Conservation (phyloP, 1,140 invertebrate genomes). For the Aethina tumida region DNA sequence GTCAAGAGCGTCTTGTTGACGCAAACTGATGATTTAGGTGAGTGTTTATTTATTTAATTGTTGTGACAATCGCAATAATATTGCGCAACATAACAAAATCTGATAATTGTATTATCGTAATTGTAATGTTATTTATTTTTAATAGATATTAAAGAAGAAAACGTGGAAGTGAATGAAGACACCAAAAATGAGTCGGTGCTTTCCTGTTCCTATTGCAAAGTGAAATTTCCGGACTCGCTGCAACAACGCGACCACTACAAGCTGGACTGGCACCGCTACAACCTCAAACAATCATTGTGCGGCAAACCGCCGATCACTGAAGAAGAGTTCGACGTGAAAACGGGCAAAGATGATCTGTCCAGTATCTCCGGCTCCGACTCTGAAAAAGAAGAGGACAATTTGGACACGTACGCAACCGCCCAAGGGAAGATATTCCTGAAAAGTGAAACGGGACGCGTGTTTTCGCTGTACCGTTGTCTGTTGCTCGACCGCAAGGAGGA, state of each 20-base stretch:
- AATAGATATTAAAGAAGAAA: not conserved
- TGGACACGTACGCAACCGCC: conserved; percentile 45
- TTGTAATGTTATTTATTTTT: not conserved
- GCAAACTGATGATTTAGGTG: conserved; percentile 10
- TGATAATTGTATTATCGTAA: too few species aligned
- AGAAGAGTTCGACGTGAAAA: conserved; percentile 34
- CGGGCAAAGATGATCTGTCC: conserved; percentile 53
- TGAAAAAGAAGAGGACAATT: conserved; percentile 43
- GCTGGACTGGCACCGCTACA: conserved; percentile 63
- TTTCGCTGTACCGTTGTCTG: conserved; percentile 63
- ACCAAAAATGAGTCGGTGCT: conserved; percentile 31
- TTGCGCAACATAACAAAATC: too few species aligned
- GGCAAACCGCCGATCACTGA: conserved; percentile 46
- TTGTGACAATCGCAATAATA: conserved; percentile 5
- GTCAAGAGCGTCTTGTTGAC: conserved; percentile 21
- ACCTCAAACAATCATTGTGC: conserved; percentile 54
- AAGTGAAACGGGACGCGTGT: conserved; percentile 53
- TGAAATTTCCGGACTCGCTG: conserved; percentile 38
- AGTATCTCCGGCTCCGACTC: conserved; percentile 68
- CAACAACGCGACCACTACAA: conserved; percentile 52
- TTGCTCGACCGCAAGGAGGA: conserved; percentile 49
- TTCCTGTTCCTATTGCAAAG: conserved; percentile 45
- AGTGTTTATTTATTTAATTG: conserved; percentile 2
- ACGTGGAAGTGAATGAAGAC: conserved; percentile 3
- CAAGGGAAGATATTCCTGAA: conserved; percentile 65